Base-by-base conservation (phyloP, 2,888 invertebrate genomes). In the Hemicrepidius hirtus region DNA sequence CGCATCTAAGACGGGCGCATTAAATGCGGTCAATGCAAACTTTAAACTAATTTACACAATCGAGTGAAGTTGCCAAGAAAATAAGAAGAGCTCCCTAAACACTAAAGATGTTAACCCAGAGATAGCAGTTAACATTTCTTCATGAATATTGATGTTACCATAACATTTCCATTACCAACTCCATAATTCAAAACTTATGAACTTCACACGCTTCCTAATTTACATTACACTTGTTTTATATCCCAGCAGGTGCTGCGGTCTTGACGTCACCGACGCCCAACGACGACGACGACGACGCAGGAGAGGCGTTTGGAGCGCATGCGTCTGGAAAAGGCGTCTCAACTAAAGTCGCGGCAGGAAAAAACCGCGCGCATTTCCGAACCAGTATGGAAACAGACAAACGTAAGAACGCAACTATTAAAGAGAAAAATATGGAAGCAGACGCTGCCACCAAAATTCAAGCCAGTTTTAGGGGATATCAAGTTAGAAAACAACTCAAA, bases 371-470 rank as follows among this genome's bases (percentile, higher is more conserved):
- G 74, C 73, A 73, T 66, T 68, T 65, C 28, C 66, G 16, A 44
- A 55, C 46, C 53, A 62, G 73, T 68, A 82, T 83, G 81, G 83
- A 83, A 73, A 73, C 79, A 44, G 75, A 70, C 49, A 80, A 80
- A 66, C 75, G 81, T 21, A 80, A 81, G 69, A 82, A 83, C 77
- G 80, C 80, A 50, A 76, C 79, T 21, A 69, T 76, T 62, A 20
- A 18, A 28, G 78, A 77, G 55, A 80, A 81, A 66, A 82, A 81
- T 74, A 83, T 83, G 82, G 85, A 85, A 81, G 79, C 78, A 16
- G 79, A 83, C 70, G 91, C 91, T 21, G 93, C 93, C 64, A 92
- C 92, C 35, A 91, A 91, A 79, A 93, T 93, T 76, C 93, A 93
- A 84, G 92, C 92, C 16, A 91, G 92, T 57, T 91, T 93, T 53